These are phyloP conservation scores for Menura novaehollandiae DNA, from an alignment of 2,113 vertebrate species.

Conservation along the genomic window DNA sequence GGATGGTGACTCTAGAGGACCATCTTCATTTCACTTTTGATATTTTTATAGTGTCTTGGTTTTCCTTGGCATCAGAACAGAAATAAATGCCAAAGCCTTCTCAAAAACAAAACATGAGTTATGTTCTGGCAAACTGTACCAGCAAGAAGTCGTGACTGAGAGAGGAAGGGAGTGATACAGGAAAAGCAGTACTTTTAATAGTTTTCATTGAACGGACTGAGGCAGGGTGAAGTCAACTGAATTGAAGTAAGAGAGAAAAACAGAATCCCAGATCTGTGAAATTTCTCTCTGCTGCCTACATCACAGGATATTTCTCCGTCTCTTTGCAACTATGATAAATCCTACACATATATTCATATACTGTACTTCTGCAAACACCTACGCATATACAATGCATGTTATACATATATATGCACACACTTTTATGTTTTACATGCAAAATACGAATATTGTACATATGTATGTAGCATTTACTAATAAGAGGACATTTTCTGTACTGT, in stretches of 20 bases:
- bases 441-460: not conserved
- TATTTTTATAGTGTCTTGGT: not conserved
- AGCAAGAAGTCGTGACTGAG: not conserved
- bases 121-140: not conserved
- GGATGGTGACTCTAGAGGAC: not conserved
- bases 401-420: not conserved
- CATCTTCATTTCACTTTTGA: not conserved
- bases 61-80: constrained; percentile 2
- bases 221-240: not conserved
- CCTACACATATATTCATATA: not conserved
- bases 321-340: not conserved
- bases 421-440: not conserved
- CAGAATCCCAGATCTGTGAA: not conserved
- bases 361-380: not conserved
- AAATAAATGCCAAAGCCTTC: constrained; percentile 23
- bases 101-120: constrained; percentile 23
- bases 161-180: not conserved
- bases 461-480: not conserved
- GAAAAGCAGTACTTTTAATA: not conserved
- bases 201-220: not conserved
- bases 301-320: not conserved
- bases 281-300: not conserved
- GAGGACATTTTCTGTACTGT: not conserved
- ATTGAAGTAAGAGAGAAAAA: not conserved
- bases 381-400: not conserved